Evolutionary conservation across 2,113 vertebrate species (phyloP).

Genomic region (Chaetura pelagica): DNA sequence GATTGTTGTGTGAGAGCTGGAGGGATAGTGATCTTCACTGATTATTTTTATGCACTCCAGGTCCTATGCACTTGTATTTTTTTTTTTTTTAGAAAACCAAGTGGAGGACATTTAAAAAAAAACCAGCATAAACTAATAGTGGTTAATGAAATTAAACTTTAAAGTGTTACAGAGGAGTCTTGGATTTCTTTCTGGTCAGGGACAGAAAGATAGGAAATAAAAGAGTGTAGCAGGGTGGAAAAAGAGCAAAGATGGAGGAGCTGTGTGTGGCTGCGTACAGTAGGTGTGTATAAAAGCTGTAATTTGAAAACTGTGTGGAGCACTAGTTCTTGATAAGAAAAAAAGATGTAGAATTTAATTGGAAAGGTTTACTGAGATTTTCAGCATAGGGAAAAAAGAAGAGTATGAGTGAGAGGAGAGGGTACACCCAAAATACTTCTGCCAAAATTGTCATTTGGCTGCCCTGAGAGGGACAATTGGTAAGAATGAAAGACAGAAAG

Average conservation of each 20-base stretch:
- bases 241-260: background rate
- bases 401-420: background rate
- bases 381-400: background rate
- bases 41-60: background rate
- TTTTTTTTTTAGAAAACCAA: background rate
- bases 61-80: background rate
- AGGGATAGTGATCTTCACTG: background rate
- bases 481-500: constrained; percentile 7
- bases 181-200: background rate
- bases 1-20: background rate
- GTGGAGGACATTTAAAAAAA: background rate
- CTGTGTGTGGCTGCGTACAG: background rate
- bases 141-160: background rate
- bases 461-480: background rate
- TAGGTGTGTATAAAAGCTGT: background rate
- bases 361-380: background rate
- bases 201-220: background rate
- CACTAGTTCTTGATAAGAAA: background rate
- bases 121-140: background rate
- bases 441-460: constrained; percentile 14
- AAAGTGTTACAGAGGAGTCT: background rate
- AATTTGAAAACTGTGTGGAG: background rate
- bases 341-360: background rate
- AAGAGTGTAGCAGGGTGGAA: background rate
- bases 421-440: background rate